Percentiles rank a stretch among this genome's conserved stretches.
phyloP scores from a whole-genome alignment of 2,888 invertebrate species.

The Troides helena region DNA sequence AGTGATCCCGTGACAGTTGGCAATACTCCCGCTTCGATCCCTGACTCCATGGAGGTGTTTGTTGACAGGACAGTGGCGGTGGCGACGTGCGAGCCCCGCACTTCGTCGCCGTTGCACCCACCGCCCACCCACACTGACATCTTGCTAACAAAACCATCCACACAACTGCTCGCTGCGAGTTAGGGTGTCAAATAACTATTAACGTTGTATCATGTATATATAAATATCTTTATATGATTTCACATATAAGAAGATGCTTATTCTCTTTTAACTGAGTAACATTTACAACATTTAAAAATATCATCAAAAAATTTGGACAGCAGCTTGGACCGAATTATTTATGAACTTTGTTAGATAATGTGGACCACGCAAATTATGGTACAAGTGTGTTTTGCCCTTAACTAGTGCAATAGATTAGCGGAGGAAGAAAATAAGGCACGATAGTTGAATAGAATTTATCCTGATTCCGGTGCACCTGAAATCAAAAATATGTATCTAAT shows the following conservation, averaged over 20 bases:
- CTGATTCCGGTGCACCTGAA: slow-evolving; percentile 56
- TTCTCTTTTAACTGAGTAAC: slow-evolving; percentile 7
- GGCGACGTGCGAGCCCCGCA: slow-evolving; percentile 58
- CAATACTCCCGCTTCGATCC: slow-evolving; percentile 83
- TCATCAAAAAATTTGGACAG: slow-evolving; percentile 34
- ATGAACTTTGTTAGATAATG: slow-evolving; percentile 19
- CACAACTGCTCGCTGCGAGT: slow-evolving; percentile 42
- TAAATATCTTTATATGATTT: slow-evolving; percentile 10
- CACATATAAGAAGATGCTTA: slow-evolving; percentile 9
- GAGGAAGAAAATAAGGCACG: slow-evolving; percentile 66
- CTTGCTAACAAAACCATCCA: slow-evolving; percentile 69
- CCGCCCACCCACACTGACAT: slow-evolving; percentile 78
- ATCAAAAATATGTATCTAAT: slow-evolving; percentile 39
- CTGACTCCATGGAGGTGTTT: slow-evolving; percentile 82
- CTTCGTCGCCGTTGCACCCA: slow-evolving; percentile 59
- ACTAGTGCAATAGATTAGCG: slow-evolving; percentile 30
- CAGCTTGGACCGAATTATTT: slow-evolving; percentile 34
- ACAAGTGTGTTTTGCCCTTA: slow-evolving; percentile 13
- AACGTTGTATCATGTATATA: slow-evolving; percentile 10
- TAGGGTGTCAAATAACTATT: slow-evolving; percentile 23
- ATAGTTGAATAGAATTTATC: slow-evolving; percentile 41
- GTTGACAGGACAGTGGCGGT: slow-evolving; percentile 69
- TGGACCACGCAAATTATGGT: slow-evolving; percentile 15
- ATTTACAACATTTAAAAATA: slow-evolving; percentile 20
- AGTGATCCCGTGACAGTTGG: slow-evolving; percentile 88